Base-by-base conservation (phyloP, 2,113 vertebrate species). In the Uropsilus gracilis region DNA sequence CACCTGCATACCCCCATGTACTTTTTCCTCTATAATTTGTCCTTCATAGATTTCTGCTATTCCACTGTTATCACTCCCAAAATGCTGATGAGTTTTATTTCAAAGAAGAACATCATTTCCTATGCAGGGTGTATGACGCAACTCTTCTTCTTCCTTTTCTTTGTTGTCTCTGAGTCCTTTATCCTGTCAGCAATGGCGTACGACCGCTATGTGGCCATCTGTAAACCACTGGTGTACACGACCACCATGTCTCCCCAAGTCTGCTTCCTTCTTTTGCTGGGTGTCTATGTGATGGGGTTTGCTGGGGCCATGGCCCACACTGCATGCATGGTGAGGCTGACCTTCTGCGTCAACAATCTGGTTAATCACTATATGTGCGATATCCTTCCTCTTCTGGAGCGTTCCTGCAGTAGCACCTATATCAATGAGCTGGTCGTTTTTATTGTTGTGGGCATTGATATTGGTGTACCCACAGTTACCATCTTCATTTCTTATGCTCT, bases 361-460 rank as follows among this genome's bases (percentile, higher is more conserved):
- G 42, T 97, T 22, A 80, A 97, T 17, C 97, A 97, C 37, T 98
- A 96, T 75, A 96, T 97, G 97, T 98, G 97, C 64, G 97, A 97
- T 82, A 96, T 97, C 77, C 96, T 97, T 18, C 95, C 96, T 9
- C 96, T 97, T 37, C 90, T 96, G 0, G 88, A 95, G 53, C 82
- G 39, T 1, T 95, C 96, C 28, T 97, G 96, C 16, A 94, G 94
- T 13, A 95, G 95, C 81, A 97, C 94, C 0, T 71, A 42, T 20
- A 88, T 97, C 42, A 97, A 97, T 13, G 82, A 97, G 55, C 75
- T 95, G 14, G 95, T 97, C 2, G 95, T 97, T 5, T 97, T 96
- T 8, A 32, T 95, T 34, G 95, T 97, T 48, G 96, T 95, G 42
- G 94, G 95, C 61, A 90, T 96, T 0, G 88, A 95, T 16, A 97